phyloP scores from a whole-genome alignment of 2,888 invertebrate species.

The Argynnis bischoffii region DNA sequence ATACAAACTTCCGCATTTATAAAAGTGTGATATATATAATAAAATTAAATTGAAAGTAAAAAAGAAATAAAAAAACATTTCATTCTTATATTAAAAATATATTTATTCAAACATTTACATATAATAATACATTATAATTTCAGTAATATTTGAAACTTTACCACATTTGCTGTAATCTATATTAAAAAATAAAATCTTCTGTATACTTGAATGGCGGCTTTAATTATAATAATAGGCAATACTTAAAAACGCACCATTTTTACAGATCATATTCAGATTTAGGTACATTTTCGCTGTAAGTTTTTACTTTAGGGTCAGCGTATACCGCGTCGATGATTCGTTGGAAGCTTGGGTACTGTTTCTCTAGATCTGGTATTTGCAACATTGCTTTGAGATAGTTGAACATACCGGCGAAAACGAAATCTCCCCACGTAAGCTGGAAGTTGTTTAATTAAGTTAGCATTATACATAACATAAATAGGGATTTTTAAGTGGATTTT shows the following conservation, averaged over 20 bases:
- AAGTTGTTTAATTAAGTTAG: slow-evolving; percentile 7
- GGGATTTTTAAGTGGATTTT: too few relatives aligned
- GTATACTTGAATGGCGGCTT: background rate
- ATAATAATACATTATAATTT: too few relatives aligned
- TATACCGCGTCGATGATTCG: slow-evolving; percentile 61
- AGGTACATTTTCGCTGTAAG: slow-evolving; percentile 33
- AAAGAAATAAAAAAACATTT: too few relatives aligned
- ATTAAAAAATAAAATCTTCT: too few relatives aligned
- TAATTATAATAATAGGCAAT: background rate
- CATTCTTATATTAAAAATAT: too few relatives aligned
- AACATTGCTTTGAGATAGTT: slow-evolving; percentile 68
- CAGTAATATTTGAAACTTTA: too few relatives aligned
- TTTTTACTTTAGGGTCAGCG: slow-evolving; percentile 50
- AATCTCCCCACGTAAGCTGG: slow-evolving; percentile 83
- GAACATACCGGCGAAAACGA: slow-evolving; percentile 74
- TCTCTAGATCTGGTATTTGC: slow-evolving; percentile 52
- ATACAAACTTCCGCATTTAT: too few relatives aligned
- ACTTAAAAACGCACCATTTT: background rate
- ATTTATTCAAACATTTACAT: too few relatives aligned
- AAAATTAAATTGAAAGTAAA: too few relatives aligned
- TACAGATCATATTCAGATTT: slow-evolving; percentile 23
- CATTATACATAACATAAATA: too few relatives aligned
- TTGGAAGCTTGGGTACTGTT: slow-evolving; percentile 64
- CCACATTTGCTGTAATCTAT: too few relatives aligned
- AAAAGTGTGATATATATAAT: too few relatives aligned